Percentiles rank a stretch among this genome's conserved stretches.
These are phyloP conservation scores for Halichoeres trimaculatus DNA, from an alignment of 2,113 vertebrate species.

Conservation along the genomic window DNA sequence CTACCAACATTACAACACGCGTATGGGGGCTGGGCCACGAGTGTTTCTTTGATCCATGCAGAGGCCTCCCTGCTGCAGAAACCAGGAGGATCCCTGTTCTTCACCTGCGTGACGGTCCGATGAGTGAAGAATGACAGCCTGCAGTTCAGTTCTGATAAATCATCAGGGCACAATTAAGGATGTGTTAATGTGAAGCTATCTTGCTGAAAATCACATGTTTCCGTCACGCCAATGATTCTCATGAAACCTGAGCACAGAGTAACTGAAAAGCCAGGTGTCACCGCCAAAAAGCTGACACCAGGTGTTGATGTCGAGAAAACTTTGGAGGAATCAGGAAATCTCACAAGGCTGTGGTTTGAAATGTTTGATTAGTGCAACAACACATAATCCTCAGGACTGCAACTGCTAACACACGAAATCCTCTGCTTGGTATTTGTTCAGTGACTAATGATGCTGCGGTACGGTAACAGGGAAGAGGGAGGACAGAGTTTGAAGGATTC, in stretches of 20 bases:
- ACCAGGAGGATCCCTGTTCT: neutral
- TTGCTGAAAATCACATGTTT: neutral
- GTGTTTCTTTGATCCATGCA: slow-evolving; percentile 10
- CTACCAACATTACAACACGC: no score
- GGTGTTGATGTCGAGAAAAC: neutral
- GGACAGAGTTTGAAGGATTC: neutral
- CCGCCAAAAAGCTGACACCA: neutral
- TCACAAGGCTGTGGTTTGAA: neutral
- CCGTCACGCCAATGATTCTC: neutral
- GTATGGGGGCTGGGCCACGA: neutral
- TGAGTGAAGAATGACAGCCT: neutral
- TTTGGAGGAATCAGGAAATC: neutral
- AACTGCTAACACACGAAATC: neutral
- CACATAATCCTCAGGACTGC: neutral
- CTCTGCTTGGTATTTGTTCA: neutral
- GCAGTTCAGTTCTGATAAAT: neutral
- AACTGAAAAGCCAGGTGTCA: neutral
- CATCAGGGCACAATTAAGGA: neutral
- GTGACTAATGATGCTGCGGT: slow-evolving; percentile 6
- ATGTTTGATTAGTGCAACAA: neutral
- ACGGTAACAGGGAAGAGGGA: neutral
- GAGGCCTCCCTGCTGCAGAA: neutral
- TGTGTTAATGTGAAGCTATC: neutral
- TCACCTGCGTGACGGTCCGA: neutral
- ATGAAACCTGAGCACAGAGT: neutral